phyloP scores from a whole-genome alignment of 2,113 vertebrate species.

The Embiotoca jacksoni region DNA sequence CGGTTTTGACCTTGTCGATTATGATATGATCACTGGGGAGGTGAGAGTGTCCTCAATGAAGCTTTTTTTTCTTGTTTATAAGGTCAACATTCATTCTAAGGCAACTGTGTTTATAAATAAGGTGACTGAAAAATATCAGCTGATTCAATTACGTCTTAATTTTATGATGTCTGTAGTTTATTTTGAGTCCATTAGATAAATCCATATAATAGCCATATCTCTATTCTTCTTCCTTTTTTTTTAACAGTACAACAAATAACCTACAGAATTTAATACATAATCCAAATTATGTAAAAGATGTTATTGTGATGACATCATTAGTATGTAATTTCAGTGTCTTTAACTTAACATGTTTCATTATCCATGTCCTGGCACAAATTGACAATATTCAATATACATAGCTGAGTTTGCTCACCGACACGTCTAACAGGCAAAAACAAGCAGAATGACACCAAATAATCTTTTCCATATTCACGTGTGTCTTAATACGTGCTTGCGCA shows the following conservation, averaged over 20 bases:
- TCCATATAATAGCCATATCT: neutral
- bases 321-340: no score
- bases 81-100: neutral
- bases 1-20: conserved; percentile 63
- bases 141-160: neutral
- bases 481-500: neutral
- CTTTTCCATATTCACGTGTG: neutral
- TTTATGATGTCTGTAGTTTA: neutral
- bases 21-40: conserved; percentile 9
- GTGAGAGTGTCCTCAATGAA: neutral
- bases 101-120: neutral
- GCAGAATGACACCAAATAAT: neutral
- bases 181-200: conserved; percentile 1
- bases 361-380: neutral
- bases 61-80: conserved; percentile 19
- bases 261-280: neutral
- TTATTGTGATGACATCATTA: neutral
- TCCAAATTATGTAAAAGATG: neutral
- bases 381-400: conserved; percentile 8
- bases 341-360: conserved; percentile 4
- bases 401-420: neutral
- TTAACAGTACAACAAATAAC: neutral
- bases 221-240: neutral
- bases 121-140: neutral
- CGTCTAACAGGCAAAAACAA: neutral